Evolutionary conservation across 2,113 vertebrate genomes (phyloP).

Genomic region (Pygoscelis adeliae): DNA sequence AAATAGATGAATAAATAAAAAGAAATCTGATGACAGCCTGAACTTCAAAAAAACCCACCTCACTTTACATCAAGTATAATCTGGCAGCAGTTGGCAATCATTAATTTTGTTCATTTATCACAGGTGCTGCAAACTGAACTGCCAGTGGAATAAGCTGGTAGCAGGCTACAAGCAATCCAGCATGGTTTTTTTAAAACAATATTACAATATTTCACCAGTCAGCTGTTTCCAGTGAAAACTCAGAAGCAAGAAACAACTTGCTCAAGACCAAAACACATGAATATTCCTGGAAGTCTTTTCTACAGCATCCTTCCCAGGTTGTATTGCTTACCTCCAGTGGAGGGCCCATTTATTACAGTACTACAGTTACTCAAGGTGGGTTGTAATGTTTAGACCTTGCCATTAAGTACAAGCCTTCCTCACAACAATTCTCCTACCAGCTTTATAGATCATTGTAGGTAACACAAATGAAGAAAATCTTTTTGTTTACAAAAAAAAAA

Average conservation of each 20-base stretch:
- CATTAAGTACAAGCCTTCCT: background rate
- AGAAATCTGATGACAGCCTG: background rate
- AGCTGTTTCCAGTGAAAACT: background rate
- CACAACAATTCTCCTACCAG: background rate
- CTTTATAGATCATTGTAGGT: background rate
- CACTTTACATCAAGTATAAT: background rate
- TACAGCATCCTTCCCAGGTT: background rate
- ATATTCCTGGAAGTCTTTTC: background rate
- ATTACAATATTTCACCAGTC: background rate
- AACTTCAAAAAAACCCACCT: background rate
- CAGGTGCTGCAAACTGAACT: background rate
- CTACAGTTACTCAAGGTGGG: background rate
- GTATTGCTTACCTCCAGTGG: background rate
- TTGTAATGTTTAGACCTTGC: background rate
- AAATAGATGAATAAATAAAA: background rate
- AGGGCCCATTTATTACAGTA: background rate
- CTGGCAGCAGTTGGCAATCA: background rate
- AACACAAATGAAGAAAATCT: background rate
- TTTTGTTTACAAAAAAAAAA: background rate
- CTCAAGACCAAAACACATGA: background rate
- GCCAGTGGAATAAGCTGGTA: background rate
- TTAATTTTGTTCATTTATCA: conserved; percentile 13
- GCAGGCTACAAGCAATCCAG: background rate
- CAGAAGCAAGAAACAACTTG: background rate
- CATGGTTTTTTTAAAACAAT: fast-evolving